Conservation (phyloP, 92 coral and sea anemone species). For the Metridium senile region DNA sequence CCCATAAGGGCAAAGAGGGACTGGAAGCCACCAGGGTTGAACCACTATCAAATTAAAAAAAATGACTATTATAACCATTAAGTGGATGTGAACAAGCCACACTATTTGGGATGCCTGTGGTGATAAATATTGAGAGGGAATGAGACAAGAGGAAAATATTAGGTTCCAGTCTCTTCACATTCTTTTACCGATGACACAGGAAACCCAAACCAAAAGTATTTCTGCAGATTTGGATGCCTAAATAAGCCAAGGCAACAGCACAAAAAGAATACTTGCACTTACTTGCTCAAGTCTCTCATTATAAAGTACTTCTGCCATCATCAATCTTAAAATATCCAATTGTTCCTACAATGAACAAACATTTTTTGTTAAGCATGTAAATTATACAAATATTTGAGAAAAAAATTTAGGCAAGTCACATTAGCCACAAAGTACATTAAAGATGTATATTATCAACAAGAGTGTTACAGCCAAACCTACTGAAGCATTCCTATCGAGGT, state of each 20-base stretch:
- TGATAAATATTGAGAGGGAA: not conserved
- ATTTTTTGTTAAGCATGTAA: not conserved
- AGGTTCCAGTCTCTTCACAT: not conserved
- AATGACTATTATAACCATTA: not conserved
- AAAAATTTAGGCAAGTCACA: no score
- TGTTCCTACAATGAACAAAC: conserved; percentile 54
- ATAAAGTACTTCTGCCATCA: conserved; percentile 66
- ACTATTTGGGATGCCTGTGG: not conserved
- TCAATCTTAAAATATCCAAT: conserved; percentile 66
- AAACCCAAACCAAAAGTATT: no score
- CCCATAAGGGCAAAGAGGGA: conserved; percentile 85
- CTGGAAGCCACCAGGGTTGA: conserved; percentile 74
- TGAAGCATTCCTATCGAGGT: no score
- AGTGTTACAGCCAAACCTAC: no score
- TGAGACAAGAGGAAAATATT: not conserved
- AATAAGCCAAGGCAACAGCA: not conserved
- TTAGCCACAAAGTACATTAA: no score
- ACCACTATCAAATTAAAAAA: conserved; percentile 57
- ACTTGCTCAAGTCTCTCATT: conserved; percentile 79
- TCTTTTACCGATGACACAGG: no score
- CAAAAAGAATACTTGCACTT: not conserved
- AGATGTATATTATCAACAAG: no score
- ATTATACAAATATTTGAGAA: no score
- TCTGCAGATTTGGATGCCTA: not conserved
- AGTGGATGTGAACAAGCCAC: not conserved